Evolutionary conservation across 2,888 invertebrate species (phyloP), one percentile per base, ranked within the genome.

Genomic region (Trilocha varians): DNA sequence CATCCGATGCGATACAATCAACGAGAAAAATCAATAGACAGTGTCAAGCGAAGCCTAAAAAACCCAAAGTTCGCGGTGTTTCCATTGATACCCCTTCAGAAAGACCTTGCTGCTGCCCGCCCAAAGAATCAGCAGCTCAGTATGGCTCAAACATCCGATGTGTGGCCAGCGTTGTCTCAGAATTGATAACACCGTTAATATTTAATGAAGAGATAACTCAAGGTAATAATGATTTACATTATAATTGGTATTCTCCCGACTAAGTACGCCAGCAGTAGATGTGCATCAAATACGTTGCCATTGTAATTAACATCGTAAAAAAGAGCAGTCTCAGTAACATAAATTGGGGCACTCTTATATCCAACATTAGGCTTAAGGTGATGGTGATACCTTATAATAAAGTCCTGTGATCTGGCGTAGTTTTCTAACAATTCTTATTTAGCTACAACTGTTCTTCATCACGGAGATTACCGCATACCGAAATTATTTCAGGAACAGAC

Each of bases 21-120:
- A 13, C 9, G 36, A 39, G 17, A 34, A 13, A 13, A 42, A 33
- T 34, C 42, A 40, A 57, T 17, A 50, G 53, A 38, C 34, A 44
- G 6, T 55, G 56, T 40, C 49, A 53, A 42, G 39, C 13, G 9
- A 34, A 18, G 16, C 6, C 25, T 13, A 25, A 18, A 5, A 39
- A 34, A 42, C 37, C 36, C 13, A 32, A 18, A 13, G 34, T 37
- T 15, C 47, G 48, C 5, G 47, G 46, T 13, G 48, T 61, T 2
- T 52, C 57, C 39, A 54, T 62, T 9, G 76, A 76, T 16, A 75
- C 75, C 1, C 63, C 65, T 2, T 46, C 52, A 16, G 72, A 75
- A 35, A 59, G 70, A 41, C 75, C 75, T 0, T 76, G 74, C 37
- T 61, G 61, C 39, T 65, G 66, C 45, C 3, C 45, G 5, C 39